Evolutionary conservation across 2,797 vertebrate species (phyloP).

Genomic region (Anguilla marmorata): DNA sequence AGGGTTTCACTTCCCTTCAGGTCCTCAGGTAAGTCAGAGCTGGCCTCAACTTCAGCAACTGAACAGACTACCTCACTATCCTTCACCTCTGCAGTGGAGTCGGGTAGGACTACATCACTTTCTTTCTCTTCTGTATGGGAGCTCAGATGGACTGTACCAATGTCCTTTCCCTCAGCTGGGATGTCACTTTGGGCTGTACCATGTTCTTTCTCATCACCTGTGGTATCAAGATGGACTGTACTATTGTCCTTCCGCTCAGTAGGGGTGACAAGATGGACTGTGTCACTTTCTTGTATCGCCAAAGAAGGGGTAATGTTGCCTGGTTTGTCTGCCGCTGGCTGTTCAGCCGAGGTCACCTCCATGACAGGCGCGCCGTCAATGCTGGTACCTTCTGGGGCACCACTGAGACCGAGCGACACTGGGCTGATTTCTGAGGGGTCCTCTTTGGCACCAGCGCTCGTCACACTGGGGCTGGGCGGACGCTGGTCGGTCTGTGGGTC

Average conservation of each 20-base stretch:
- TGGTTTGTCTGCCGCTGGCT: constrained; percentile 32
- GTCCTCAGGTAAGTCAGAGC: neutral
- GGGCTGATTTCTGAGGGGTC: constrained; percentile 18
- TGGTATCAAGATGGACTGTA: neutral
- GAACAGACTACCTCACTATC: constrained; percentile 11
- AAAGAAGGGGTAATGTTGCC: constrained; percentile 30
- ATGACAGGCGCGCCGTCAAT: neutral
- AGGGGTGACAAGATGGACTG: neutral
- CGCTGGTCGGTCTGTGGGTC: neutral
- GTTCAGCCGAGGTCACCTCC: neutral
- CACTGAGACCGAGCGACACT: neutral
- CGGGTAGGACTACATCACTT: neutral
- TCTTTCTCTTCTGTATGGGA: constrained; percentile 1
- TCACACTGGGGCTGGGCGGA: neutral
- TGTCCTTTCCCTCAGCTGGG: constrained; percentile 50
- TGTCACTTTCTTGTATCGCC: constrained; percentile 17
- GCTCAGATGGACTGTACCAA: neutral
- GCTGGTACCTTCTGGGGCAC: neutral
- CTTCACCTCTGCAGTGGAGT: neutral
- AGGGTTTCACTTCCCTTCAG: neutral
- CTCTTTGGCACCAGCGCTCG: neutral
- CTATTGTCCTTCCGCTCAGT: constrained; percentile 9
- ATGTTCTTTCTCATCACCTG: constrained; percentile 26
- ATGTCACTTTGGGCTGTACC: constrained; percentile 5
- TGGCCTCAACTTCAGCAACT: constrained; percentile 6